phyloP scores from a whole-genome alignment of 2,113 vertebrate genomes.

The Pelusios castaneus region DNA sequence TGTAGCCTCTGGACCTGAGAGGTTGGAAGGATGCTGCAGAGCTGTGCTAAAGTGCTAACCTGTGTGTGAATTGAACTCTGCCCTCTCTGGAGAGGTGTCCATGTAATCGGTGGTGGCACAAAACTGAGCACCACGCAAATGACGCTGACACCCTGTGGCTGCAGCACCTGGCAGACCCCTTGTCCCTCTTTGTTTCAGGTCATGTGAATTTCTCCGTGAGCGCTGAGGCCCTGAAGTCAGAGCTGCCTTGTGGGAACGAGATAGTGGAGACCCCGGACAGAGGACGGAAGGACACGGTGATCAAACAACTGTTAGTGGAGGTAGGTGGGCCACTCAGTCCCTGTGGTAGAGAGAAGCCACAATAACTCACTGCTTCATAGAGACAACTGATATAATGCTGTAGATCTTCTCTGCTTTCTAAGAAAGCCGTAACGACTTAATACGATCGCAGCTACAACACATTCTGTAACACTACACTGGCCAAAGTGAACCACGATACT shows the following conservation, averaged over 20 bases:
- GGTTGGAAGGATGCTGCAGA: neutral
- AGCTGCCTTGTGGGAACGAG: conserved; percentile 34
- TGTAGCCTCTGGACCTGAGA: neutral
- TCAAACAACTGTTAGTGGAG: conserved; percentile 82
- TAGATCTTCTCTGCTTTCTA: neutral
- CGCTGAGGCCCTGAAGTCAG: conserved; percentile 53
- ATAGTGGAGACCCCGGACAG: conserved; percentile 78
- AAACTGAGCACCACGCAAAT: neutral
- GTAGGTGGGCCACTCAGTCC: conserved; percentile 43
- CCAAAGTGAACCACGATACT: neutral
- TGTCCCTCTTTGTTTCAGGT: conserved; percentile 44
- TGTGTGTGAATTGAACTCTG: rapidly evolving
- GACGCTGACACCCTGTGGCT: neutral
- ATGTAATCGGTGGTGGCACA: neutral
- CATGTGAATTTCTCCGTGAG: conserved; percentile 63
- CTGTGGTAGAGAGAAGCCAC: neutral
- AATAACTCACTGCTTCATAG: neutral
- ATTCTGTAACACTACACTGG: neutral
- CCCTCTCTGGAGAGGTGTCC: neutral
- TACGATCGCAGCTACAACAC: neutral
- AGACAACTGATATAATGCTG: neutral
- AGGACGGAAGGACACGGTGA: conserved; percentile 81
- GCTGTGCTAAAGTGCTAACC: neutral
- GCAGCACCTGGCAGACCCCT: neutral
- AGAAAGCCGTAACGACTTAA: neutral